Evolutionary conservation across 1,140 invertebrate genomes (phyloP).

Genomic region (Euborellia annulipes): DNA sequence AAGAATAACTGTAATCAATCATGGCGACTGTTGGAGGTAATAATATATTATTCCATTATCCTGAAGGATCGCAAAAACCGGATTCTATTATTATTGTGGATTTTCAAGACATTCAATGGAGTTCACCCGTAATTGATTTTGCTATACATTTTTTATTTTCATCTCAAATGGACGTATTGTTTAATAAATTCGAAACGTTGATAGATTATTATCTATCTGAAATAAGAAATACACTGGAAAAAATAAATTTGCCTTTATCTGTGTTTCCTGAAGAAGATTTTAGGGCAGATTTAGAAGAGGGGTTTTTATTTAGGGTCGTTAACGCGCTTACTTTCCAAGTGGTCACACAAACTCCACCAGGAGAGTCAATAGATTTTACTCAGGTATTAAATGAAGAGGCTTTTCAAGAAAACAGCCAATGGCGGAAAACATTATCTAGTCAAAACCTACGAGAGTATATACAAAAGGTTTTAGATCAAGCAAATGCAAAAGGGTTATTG

Average conservation of each 20-base stretch:
- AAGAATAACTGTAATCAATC: slow-evolving; percentile 13
- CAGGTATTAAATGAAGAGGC: too few species aligned
- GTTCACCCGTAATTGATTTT: slow-evolving; percentile 35
- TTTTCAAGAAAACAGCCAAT: too few species aligned
- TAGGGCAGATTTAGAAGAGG: slow-evolving; percentile 20
- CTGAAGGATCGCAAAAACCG: not conserved
- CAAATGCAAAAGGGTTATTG: too few species aligned
- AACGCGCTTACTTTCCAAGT: slow-evolving; percentile 18
- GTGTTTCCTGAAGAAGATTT: slow-evolving; percentile 28
- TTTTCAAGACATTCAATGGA: slow-evolving; percentile 17
- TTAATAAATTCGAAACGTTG: slow-evolving; percentile 21
- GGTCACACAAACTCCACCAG: slow-evolving; percentile 18
- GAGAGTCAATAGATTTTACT: slow-evolving; percentile 16
- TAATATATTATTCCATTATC: slow-evolving; percentile 21
- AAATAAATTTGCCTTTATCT: slow-evolving; percentile 22
- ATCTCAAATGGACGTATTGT: slow-evolving; percentile 22
- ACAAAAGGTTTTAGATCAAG: too few species aligned
- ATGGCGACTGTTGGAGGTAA: slow-evolving; percentile 24
- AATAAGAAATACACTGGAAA: slow-evolving; percentile 23
- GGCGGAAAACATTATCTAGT: too few species aligned
- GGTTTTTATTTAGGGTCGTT: slow-evolving; percentile 20
- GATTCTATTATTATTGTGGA: not conserved
- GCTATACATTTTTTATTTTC: slow-evolving; percentile 40
- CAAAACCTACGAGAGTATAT: too few species aligned
- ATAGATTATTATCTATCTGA: slow-evolving; percentile 26